Conservation (phyloP, 2,888 invertebrate genomes). For the Girardia tigrina region DNA sequence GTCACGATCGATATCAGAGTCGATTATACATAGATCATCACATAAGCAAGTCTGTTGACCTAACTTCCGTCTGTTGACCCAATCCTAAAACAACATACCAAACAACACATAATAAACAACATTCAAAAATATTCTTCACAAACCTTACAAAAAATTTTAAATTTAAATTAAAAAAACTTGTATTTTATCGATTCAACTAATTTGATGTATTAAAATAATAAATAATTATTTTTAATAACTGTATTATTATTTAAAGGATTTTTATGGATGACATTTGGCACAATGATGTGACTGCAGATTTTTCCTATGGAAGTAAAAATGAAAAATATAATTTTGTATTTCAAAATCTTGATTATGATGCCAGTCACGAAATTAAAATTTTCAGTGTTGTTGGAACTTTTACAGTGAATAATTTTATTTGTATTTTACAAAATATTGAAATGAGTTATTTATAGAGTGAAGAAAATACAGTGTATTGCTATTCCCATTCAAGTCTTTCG, state of each 20-base stretch:
- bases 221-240: neutral
- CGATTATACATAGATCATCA: too few relatives aligned
- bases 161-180: too few relatives aligned
- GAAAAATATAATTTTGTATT: constrained; percentile 14
- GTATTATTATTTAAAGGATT: neutral
- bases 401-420: neutral
- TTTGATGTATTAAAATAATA: too few relatives aligned
- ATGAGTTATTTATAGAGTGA: neutral
- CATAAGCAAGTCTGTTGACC: too few relatives aligned
- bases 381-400: neutral
- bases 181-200: too few relatives aligned
- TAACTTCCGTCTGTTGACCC: too few relatives aligned
- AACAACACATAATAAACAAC: too few relatives aligned
- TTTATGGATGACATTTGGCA: constrained; percentile 9
- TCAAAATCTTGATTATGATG: constrained; percentile 11
- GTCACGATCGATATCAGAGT: too few relatives aligned
- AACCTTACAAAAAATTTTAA: too few relatives aligned
- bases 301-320: neutral
- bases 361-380: constrained; percentile 8
- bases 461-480: constrained; percentile 5
- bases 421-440: neutral
- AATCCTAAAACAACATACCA: too few relatives aligned
- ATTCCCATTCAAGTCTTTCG: constrained; percentile 38
- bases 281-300: neutral
- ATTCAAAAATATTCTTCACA: too few relatives aligned